Evolutionary conservation across 1,140 invertebrate genomes (phyloP), one percentile per base, ranked within the genome.

Genomic region (Euwallacea fornicatus): DNA sequence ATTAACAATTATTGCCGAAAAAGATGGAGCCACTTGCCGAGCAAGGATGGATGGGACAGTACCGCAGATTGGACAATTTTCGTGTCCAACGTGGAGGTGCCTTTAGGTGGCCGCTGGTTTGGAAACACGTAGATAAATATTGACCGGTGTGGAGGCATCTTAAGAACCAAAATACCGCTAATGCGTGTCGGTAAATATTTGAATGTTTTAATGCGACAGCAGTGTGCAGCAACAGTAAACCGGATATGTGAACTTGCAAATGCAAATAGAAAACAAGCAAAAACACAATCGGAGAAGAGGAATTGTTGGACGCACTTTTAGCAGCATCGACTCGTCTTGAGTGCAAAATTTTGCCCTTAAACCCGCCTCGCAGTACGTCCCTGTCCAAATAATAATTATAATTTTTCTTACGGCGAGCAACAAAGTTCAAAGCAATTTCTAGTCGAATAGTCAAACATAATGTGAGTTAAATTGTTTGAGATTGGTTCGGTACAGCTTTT

Each of bases 101-200:
- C 16, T 56, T 33, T 33, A 33, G 21, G 4, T 33, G 21, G 21
- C 21, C 54, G 16, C 9, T 21, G 16, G 16, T 56, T 56, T 56
- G n/a, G 54, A 56, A 56, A 56, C 16, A 56, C 54, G 16, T 50
- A 56, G 8, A 56, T 15, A 56, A 56, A 56, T 56, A 56, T 56
- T 56, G n/a, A 56, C 54, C 16, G 16, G 16, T 56, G 16, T 56
- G 54, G 54, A 62, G 42, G 42, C 60, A 46, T 42, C 42, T 42
- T 62, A 44, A 62, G 42, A 44, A 13, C 41, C 60, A 62, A 62
- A 62, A 62, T 62, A 62, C 60, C 60, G 60, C 60, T 62, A 62
- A 62, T 62, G 60, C 60, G 41, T 62, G 42, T 62, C 60, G 42
- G 42, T 16, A 62, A 62, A 62, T 62, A 62, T 62, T 62, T 62